Conservation (phyloP, 2,888 invertebrate genomes). For the Oegoconia quadripuncta region DNA sequence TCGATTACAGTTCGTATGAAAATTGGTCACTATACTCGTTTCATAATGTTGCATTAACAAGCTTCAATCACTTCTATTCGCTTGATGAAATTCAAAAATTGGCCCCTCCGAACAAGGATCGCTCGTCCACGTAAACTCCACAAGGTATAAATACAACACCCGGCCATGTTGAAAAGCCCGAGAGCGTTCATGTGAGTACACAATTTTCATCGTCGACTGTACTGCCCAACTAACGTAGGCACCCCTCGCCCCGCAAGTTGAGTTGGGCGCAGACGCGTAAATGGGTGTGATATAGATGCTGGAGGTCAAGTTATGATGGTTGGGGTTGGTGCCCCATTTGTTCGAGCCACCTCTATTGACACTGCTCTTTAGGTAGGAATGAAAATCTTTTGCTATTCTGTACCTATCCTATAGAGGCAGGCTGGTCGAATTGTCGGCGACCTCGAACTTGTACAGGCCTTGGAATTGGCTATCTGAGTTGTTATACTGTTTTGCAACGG, state of each 20-base stretch:
- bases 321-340: conserved; percentile 29
- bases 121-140: too few relatives aligned
- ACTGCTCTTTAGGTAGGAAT: conserved; percentile 30
- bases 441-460: too few relatives aligned
- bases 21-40: too few relatives aligned
- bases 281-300: not conserved
- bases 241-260: conserved; percentile 15
- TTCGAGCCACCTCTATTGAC: conserved; percentile 34
- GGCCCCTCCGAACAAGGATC: too few relatives aligned
- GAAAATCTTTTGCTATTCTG: too few relatives aligned
- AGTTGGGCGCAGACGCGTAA: conserved; percentile 8
- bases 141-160: conserved; percentile 31
- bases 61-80: too few relatives aligned
- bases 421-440: not conserved
- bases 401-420: too few relatives aligned
- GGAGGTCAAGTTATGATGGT: conserved; percentile 27
- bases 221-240: conserved; percentile 24
- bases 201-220: conserved; percentile 27
- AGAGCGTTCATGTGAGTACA: conserved; percentile 40
- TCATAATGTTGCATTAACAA: too few relatives aligned
- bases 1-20: too few relatives aligned
- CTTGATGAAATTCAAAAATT: too few relatives aligned
- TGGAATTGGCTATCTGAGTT: too few relatives aligned
- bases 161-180: conserved; percentile 49
- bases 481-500: too few relatives aligned